Evolutionary conservation across 1,140 invertebrate genomes (phyloP).

Genomic region (Aleiodes sp.): DNA sequence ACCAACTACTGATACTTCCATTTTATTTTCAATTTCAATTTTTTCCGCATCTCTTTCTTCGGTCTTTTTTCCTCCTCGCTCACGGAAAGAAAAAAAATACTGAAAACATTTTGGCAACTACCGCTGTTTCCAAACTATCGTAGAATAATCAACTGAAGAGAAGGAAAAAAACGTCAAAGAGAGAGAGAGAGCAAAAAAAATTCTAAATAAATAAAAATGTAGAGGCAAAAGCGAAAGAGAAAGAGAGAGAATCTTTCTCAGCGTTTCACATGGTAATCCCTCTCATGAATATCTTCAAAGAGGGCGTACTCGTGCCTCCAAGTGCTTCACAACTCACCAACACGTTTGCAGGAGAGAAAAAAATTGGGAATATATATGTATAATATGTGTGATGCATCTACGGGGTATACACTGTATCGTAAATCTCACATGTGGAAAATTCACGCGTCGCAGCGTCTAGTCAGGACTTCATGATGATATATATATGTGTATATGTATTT

Average conservation of each 20-base stretch:
- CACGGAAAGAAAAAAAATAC: neutral
- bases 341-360: constrained; percentile 17
- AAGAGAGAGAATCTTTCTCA: neutral
- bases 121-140: constrained; percentile 3
- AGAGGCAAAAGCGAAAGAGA: neutral
- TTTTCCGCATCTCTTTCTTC: neutral
- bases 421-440: constrained; percentile 18
- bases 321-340: constrained; percentile 15
- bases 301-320: constrained; percentile 1
- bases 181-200: neutral
- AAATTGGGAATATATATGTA: no score
- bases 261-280: constrained; percentile 17
- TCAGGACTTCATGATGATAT: neutral
- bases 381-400: constrained; percentile 7
- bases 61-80: no score
- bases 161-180: neutral
- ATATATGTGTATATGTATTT: constrained; percentile 1
- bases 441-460: constrained; percentile 15
- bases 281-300: constrained; percentile 11
- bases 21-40: constrained; percentile 31
- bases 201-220: constrained; percentile 14
- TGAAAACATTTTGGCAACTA: constrained; percentile 7
- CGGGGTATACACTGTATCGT: constrained; percentile 15
- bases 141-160: constrained; percentile 1
- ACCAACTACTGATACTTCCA: constrained; percentile 26